phyloP scores from a whole-genome alignment of 2,113 vertebrate genomes.

The Misgurnus mizolepis region DNA sequence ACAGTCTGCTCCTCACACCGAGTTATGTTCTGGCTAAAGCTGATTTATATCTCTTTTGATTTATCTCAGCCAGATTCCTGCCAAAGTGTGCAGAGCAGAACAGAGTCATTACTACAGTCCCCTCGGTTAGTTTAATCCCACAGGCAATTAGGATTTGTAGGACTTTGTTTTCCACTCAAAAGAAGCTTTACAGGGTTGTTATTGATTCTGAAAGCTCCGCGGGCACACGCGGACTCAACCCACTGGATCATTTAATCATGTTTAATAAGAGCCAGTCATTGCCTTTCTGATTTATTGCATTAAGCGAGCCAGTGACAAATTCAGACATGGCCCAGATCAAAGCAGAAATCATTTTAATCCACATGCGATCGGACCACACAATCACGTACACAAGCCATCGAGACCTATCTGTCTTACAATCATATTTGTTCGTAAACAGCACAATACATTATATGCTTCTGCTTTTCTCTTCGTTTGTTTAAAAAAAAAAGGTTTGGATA shows the following conservation, averaged over 20 bases:
- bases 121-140: slow-evolving; percentile 64
- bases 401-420: slow-evolving; percentile 18
- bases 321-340: slow-evolving; percentile 61
- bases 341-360: slow-evolving; percentile 50
- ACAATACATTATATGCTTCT: too few species aligned
- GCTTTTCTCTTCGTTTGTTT: too few species aligned
- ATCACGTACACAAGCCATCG: background rate
- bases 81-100: slow-evolving; percentile 67
- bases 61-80: slow-evolving; percentile 70
- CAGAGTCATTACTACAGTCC: slow-evolving; percentile 49
- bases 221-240: slow-evolving; percentile 65
- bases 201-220: slow-evolving; percentile 71
- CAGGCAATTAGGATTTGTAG: slow-evolving; percentile 71
- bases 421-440: too few species aligned
- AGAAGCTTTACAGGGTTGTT: slow-evolving; percentile 66
- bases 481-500: too few species aligned
- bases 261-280: slow-evolving; percentile 71
- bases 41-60: slow-evolving; percentile 72
- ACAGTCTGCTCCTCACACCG: slow-evolving; percentile 68
- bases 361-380: background rate
- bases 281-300: slow-evolving; percentile 67
- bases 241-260: slow-evolving; percentile 75
- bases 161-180: slow-evolving; percentile 73
- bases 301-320: slow-evolving; percentile 55
- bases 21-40: slow-evolving; percentile 74